Evolutionary conservation across 2,113 vertebrate genomes (phyloP), one percentile per base, ranked within the genome.

Genomic region (Tetrao urogallus): DNA sequence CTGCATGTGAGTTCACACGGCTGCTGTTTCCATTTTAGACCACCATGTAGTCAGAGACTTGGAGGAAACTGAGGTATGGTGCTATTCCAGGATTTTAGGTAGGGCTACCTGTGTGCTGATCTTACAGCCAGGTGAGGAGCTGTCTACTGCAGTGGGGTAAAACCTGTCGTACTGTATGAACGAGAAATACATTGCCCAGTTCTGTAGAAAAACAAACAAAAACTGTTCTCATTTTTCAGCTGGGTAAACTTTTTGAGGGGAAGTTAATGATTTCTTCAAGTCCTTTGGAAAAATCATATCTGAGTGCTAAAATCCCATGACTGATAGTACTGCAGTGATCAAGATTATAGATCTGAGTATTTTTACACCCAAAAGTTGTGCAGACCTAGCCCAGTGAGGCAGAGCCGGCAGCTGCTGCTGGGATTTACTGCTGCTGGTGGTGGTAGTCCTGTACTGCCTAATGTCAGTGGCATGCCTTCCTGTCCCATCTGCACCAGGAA

Each of bases 201-300:
- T 64, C 38, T 52, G 48, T 17, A 14, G 15, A 52, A 8, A 52
- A 27, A 50, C 7, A 50, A 94, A 82, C 42, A 17, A 43, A 40
- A 40, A 61, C 57, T 82, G 64, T 0, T 0, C 30, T 70, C 57
- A 63, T 88, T 93, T 95, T 93, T 94, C 72, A 91, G 9, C 82
- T 81, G 43, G n/a, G 30, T 65, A 90, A 88, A 81, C 52, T 91
- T 74, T 81, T 82, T 52, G 40, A 61, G 85, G 43, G 63, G 66
- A 78, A 50, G 74, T 89, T 93, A 93, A 91, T 16, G 27, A 48
- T 74, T 83, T 92, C 48, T 57, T 28, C 12, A 28, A 67, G 27
- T 17, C 40, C 58, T 82, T 63, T 67, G 79, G 54, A 67, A 92
- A 84, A 82, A 77, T 36, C 73, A 60, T 60, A 42, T 36, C 67